Conservation (phyloP, 2,113 vertebrate species). For the Larimichthys polyactis region DNA sequence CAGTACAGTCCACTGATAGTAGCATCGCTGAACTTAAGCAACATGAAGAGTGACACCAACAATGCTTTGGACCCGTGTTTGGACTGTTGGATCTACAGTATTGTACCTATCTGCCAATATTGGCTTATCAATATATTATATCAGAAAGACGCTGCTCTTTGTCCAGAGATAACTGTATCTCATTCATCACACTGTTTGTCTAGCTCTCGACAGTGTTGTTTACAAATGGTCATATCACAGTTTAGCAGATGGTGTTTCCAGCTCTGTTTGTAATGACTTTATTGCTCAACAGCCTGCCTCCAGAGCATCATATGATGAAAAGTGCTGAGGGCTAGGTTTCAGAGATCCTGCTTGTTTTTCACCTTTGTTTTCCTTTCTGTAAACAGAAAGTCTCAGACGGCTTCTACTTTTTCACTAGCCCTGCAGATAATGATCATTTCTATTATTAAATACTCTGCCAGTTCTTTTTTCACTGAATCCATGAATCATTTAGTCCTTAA, state of each 20-base stretch:
- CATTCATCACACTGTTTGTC: not conserved
- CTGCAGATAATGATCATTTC: no score
- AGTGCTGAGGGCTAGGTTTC: not conserved
- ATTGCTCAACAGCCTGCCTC: not conserved
- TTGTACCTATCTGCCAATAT: no score
- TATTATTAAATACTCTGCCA: no score
- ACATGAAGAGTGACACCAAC: not conserved
- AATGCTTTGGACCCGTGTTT: not conserved
- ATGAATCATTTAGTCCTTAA: not conserved
- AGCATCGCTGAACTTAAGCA: not conserved
- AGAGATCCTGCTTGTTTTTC: not conserved
- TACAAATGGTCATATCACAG: not conserved
- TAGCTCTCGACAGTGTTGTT: not conserved
- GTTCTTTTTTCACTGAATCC: no score
- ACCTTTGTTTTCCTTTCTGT: not conserved
- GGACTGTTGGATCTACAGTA: not conserved
- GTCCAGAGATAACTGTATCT: not conserved
- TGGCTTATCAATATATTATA: not conserved
- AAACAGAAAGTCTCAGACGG: not conserved
- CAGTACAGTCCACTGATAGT: not conserved
- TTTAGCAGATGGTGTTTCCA: conserved; percentile 11
- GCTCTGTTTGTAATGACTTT: not conserved
- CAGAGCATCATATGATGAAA: not conserved
- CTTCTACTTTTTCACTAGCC: not conserved
- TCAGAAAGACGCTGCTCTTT: not conserved